A percentile compares a stretch with the other conserved stretches of the same genome.
These are phyloP conservation scores for Pseudochirops corinnae DNA, from an alignment of 2,797 vertebrate genomes.

Conservation along the genomic window DNA sequence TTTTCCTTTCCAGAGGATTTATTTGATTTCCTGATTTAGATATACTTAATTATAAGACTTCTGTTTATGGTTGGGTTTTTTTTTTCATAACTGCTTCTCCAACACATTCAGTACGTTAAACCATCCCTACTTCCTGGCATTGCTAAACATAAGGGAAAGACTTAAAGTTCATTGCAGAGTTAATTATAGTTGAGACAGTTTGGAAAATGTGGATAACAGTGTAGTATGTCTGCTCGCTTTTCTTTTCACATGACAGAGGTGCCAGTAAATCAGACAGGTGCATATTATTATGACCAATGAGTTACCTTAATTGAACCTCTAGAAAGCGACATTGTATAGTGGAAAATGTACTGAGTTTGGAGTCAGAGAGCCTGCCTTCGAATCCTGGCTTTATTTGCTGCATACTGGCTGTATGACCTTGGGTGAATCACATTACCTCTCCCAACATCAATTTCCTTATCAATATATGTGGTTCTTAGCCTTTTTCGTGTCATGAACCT, in stretches of 20 bases:
- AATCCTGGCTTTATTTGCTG: background rate
- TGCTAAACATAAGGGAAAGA: conserved; percentile 17
- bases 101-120: background rate
- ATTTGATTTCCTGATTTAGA: background rate
- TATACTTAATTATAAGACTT: background rate
- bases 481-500: background rate
- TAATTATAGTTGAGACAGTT: conserved; percentile 54
- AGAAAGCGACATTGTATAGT: background rate
- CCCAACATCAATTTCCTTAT: background rate
- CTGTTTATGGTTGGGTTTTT: background rate
- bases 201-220: conserved; percentile 58
- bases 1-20: background rate
- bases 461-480: background rate
- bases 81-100: conserved; percentile 12
- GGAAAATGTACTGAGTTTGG: background rate
- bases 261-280: conserved; percentile 56
- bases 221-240: conserved; percentile 8
- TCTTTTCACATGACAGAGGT: conserved; percentile 54
- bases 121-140: conserved; percentile 10
- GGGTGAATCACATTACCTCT: background rate
- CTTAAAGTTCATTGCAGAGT: conserved; percentile 46
- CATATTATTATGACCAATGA: background rate
- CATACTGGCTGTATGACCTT: background rate
- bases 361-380: background rate
- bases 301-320: background rate